A percentile compares a stretch with the other conserved stretches of the same genome.
Evolutionary conservation across 1,140 invertebrate species (phyloP).

Genomic region (Belonocnema kinseyi): DNA sequence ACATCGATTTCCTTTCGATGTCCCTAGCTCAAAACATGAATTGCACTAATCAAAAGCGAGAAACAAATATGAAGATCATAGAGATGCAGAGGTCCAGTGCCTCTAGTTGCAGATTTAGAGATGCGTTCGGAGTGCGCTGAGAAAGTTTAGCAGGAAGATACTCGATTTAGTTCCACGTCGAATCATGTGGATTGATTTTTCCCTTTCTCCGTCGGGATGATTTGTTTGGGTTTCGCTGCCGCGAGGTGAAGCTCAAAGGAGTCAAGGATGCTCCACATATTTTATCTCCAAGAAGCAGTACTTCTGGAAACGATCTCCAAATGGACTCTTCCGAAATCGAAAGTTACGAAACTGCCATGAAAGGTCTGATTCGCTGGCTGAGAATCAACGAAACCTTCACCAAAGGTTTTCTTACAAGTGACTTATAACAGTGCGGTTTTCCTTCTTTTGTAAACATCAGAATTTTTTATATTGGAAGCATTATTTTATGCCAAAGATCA

Average conservation of each 20-base stretch:
- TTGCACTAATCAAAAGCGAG: no score
- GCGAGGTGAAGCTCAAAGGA: neutral
- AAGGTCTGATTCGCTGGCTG: no score
- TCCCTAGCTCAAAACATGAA: neutral
- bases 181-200: constrained; percentile 18
- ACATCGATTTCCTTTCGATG: neutral
- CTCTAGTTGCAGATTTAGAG: neutral
- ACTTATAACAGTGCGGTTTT: no score
- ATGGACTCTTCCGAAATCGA: neutral
- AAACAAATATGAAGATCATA: no score
- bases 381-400: no score
- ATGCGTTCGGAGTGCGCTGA: constrained; percentile 15
- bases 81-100: neutral
- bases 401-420: no score
- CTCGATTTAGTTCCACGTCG: neutral
- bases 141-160: no score
- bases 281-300: neutral
- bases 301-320: neutral
- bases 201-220: constrained; percentile 4
- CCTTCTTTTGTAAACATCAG: no score
- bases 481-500: no score
- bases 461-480: no score
- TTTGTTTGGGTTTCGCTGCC: constrained; percentile 23
- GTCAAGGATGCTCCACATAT: neutral
- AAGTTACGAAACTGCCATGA: no score